Evolutionary conservation across 92 coral and sea anemone genomes (phyloP).

Genomic region (Bergia puertoricense): DNA sequence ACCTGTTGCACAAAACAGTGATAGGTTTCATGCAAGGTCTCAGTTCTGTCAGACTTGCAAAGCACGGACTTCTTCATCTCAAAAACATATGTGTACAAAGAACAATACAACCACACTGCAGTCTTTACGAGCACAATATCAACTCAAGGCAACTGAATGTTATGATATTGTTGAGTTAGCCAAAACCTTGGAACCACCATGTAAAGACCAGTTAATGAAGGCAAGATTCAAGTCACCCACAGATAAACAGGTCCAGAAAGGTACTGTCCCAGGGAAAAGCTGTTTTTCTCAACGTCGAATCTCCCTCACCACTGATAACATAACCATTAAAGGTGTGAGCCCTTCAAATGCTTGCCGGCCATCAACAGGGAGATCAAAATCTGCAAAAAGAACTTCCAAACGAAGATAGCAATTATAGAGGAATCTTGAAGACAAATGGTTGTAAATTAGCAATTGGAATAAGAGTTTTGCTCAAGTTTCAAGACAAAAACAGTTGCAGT

Average conservation of each 20-base stretch:
- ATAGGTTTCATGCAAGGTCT: not conserved
- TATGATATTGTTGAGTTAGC: conserved; percentile 87
- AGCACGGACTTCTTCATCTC: conserved; percentile 46
- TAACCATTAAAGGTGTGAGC: conserved; percentile 68
- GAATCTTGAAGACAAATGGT: too few species aligned
- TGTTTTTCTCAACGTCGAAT: conserved; percentile 80
- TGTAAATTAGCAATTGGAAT: too few species aligned
- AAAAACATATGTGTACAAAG: conserved; percentile 43
- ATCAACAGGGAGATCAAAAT: conserved; percentile 65
- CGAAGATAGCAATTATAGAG: conserved; percentile 27
- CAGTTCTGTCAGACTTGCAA: conserved; percentile 71
- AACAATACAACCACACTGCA: conserved; percentile 45
- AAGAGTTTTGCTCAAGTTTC: too few species aligned
- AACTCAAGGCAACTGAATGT: conserved; percentile 79
- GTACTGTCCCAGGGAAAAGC: conserved; percentile 85
- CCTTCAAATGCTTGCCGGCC: conserved; percentile 48
- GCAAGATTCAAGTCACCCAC: conserved; percentile 32
- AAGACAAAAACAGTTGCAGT: too few species aligned
- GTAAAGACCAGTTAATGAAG: conserved; percentile 55
- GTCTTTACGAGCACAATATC: conserved; percentile 73
- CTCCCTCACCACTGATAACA: conserved; percentile 78
- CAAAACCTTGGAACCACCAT: conserved; percentile 76
- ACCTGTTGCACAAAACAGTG: not conserved
- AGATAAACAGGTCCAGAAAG: conserved; percentile 65
- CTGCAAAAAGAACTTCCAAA: conserved; percentile 59